Evolutionary conservation across 2,113 vertebrate genomes (phyloP).

Genomic region (Engraulis encrasicolus): DNA sequence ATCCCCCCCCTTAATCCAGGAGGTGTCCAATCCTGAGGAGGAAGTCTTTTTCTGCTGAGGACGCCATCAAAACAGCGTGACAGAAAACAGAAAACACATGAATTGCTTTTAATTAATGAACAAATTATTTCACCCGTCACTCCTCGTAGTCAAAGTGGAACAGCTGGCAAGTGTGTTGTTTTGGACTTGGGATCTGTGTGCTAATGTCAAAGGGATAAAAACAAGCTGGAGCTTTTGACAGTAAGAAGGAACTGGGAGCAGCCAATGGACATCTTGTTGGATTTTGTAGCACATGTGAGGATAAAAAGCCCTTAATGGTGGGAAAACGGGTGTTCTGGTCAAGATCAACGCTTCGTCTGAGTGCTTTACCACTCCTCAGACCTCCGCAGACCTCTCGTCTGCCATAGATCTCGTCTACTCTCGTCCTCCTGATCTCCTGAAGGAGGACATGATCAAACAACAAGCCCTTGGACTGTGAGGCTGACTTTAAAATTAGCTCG

Average conservation of each 20-base stretch:
- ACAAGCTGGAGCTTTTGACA: neutral
- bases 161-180: neutral
- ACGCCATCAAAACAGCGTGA: conserved; percentile 57
- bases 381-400: too few relatives aligned
- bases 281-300: neutral
- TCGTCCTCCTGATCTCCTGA: neutral
- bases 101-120: conserved; percentile 22
- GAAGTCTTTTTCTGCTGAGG: conserved; percentile 48
- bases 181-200: neutral
- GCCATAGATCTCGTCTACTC: neutral
- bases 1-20: conserved; percentile 65
- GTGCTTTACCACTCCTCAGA: neutral
- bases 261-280: neutral
- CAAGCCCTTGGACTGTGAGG: neutral
- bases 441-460: neutral
- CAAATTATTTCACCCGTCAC: neutral
- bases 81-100: conserved; percentile 57
- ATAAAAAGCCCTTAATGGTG: neutral
- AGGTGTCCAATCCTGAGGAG: conserved; percentile 62
- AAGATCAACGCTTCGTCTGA: neutral
- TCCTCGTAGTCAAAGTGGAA: neutral
- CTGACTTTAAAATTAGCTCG: neutral
- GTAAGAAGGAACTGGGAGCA: neutral
- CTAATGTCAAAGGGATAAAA: neutral
- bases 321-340: neutral